Evolutionary conservation across 92 coral and sea anemone genomes (phyloP), one percentile per base, ranked within the genome.

Genomic region (Plumapathes pennacea): DNA sequence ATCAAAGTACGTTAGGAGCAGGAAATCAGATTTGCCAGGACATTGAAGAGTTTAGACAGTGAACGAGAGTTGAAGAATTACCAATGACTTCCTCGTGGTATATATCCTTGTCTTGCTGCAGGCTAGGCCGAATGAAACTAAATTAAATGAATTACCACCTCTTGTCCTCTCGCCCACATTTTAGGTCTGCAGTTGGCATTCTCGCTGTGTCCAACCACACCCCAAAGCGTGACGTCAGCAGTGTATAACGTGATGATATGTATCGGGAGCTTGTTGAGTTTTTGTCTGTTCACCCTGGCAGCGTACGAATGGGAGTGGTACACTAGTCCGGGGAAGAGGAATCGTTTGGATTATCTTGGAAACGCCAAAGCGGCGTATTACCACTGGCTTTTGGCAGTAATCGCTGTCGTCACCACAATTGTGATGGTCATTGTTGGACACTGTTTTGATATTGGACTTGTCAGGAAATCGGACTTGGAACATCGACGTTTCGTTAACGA

Each of bases 131-230:
- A n/a, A n/a, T n/a, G n/a, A n/a, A n/a, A n/a, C n/a, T n/a, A n/a
- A n/a, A n/a, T n/a, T n/a, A n/a, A n/a, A n/a, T n/a, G n/a, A n/a
- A n/a, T n/a, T n/a, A n/a, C n/a, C n/a, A n/a, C n/a, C n/a, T n/a
- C n/a, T n/a, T n/a, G n/a, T n/a, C n/a, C n/a, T n/a, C n/a, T n/a
- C n/a, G n/a, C n/a, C n/a, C n/a, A n/a, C n/a, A n/a, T n/a, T n/a
- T 11, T 59, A 91, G 97, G 96, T 30, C 82, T 92, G 31, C 96
- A 92, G 62, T 60, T 92, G 10, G 89, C 85, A 10, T 77, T 78
- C 37, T 18, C 80, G 11, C 71, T 84, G 57, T 89, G 92, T 32
- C 86, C 96, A 0, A 52, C 67, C 53, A 84, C 87, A 21, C 82
- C 88, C 50, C 96, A 84, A 23, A 84, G 96, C 32, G 69, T 92